These are phyloP conservation scores for Stenodera caucasica DNA, from an alignment of 2,888 invertebrate genomes.

Conservation along the genomic window DNA sequence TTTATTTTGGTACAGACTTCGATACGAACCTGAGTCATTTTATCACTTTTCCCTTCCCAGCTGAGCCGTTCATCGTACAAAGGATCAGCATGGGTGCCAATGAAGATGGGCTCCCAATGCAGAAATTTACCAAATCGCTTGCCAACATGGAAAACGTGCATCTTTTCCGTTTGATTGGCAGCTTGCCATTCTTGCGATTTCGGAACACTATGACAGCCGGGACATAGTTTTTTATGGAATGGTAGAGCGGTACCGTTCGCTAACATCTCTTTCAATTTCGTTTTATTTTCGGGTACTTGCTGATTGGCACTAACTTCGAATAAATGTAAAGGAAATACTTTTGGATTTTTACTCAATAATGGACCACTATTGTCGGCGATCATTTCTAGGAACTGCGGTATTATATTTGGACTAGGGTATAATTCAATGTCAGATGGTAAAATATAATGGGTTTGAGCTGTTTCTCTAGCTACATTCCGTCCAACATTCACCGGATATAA, in stretches of 20 bases:
- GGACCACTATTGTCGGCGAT: slow-evolving; percentile 71
- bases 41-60: slow-evolving; percentile 95
- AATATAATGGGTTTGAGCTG: slow-evolving; percentile 79
- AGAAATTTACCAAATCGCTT: slow-evolving; percentile 77
- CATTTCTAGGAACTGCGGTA: slow-evolving; percentile 82
- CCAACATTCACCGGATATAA: slow-evolving; percentile 90
- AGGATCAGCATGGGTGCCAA: slow-evolving; percentile 86
- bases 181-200: slow-evolving; percentile 83
- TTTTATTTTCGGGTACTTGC: slow-evolving; percentile 74
- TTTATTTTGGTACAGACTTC: no score
- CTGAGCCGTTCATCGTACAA: slow-evolving; percentile 88
- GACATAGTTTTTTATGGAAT: slow-evolving; percentile 88
- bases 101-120: slow-evolving; percentile 93
- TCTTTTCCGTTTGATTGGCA: slow-evolving; percentile 68
- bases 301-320: slow-evolving; percentile 79
- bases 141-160: slow-evolving; percentile 83
- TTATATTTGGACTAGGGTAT: slow-evolving; percentile 83
- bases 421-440: slow-evolving; percentile 88
- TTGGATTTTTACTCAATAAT: slow-evolving; percentile 62
- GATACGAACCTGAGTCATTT: slow-evolving; percentile 85
- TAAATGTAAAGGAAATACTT: slow-evolving; percentile 85
- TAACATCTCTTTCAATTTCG: slow-evolving; percentile 68
- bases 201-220: slow-evolving; percentile 87
- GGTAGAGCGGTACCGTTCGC: slow-evolving; percentile 79
- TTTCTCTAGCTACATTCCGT: slow-evolving; percentile 83